Conservation (phyloP, 2,888 invertebrate genomes). For the Drosophila acutilabella region DNA sequence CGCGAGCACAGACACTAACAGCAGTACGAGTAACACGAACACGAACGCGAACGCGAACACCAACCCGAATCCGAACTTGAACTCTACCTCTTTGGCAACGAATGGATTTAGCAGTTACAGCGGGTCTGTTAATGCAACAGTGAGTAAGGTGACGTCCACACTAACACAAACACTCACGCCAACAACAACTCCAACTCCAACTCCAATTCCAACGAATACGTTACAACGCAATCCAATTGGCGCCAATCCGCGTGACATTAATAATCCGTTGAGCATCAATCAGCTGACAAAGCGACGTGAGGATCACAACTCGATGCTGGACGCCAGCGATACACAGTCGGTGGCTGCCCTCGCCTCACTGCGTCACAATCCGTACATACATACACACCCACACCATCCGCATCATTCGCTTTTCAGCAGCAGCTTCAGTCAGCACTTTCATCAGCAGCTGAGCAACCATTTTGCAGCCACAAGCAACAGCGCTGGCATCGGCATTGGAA, state of each 20-base stretch:
- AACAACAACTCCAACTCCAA: not conserved
- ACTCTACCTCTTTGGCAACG: conserved; percentile 32
- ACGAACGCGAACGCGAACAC: not conserved
- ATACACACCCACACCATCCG: conserved; percentile 48
- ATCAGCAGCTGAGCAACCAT: conserved; percentile 81
- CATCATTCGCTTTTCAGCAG: conserved; percentile 63
- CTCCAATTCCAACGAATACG: conserved; percentile 6
- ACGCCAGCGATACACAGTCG: conserved; percentile 29
- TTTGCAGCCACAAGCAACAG: conserved; percentile 57
- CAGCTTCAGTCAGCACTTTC: conserved; percentile 82
- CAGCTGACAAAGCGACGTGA: conserved; percentile 90
- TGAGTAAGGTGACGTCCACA: conserved; percentile 3
- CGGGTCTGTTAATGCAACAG: conserved; percentile 61
- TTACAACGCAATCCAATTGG: conserved; percentile 91
- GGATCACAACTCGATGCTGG: conserved; percentile 46
- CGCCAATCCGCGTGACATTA: conserved; percentile 95
- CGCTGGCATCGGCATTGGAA: conserved; percentile 58
- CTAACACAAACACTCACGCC: not conserved
- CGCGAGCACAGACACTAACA: not conserved
- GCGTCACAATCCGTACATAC: conserved; percentile 39
- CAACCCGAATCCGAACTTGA: not conserved
- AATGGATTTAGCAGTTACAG: conserved; percentile 57
- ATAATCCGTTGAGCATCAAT: conserved; percentile 96
- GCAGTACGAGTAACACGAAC: conserved; percentile 14
- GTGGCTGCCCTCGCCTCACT: conserved; percentile 33